A percentile compares a stretch with the other conserved stretches of the same genome.
Evolutionary conservation across 2,113 vertebrate genomes (phyloP).

Genomic region (Actenoides lindsayi): DNA sequence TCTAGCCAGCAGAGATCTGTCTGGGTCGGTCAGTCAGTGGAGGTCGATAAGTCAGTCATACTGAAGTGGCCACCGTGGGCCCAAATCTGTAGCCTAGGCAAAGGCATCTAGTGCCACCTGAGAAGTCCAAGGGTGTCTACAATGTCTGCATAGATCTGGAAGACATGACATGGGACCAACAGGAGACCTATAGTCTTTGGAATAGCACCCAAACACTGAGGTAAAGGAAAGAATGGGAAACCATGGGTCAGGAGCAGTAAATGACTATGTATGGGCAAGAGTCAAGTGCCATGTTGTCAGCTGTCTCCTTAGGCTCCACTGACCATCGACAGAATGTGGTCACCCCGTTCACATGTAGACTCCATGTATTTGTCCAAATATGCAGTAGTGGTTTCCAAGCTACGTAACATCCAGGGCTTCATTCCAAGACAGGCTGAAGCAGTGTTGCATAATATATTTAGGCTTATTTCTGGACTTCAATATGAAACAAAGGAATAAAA

Average conservation of each 20-base stretch:
- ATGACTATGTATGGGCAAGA: background rate
- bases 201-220: background rate
- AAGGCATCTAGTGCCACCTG: background rate
- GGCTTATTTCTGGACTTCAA: background rate
- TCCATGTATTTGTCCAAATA: background rate
- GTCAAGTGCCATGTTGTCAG: background rate
- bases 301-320: background rate
- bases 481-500: background rate
- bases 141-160: background rate
- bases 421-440: background rate
- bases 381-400: background rate
- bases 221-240: background rate
- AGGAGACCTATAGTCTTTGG: background rate
- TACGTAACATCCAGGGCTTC: background rate
- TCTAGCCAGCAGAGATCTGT: background rate
- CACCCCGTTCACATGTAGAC: background rate
- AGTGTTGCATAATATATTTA: background rate
- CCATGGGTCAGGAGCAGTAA: background rate
- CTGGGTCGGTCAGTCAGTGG: background rate
- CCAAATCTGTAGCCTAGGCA: background rate
- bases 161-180: background rate
- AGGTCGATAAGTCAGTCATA: background rate
- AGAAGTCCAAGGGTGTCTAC: background rate
- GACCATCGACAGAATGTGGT: background rate
- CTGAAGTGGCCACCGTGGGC: background rate